Evolutionary conservation across 2,113 vertebrate genomes (phyloP), one percentile per base, ranked within the genome.

Genomic region (Labeo catla): DNA sequence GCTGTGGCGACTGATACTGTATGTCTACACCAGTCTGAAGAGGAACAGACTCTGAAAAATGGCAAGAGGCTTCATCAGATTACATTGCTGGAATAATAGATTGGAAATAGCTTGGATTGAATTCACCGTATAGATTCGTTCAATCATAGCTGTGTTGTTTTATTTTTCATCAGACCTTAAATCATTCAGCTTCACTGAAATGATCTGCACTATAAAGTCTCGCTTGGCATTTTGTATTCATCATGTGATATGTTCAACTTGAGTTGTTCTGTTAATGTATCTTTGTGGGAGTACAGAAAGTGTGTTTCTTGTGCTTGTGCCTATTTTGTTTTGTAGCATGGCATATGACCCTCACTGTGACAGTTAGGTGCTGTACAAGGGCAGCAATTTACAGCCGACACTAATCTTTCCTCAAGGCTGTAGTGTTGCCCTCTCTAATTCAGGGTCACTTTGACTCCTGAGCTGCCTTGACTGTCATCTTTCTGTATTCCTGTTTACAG

Each of bases 401-500:
- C 82, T 81, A 88, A 89, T 90, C 84, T 87, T 77, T 90, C 54
- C 77, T 86, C 88, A 86, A 86, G 87, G 84, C 63, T 84, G 66
- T 43, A 21, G 34, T 61, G 16, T 76, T 68, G 57, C 77, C 84
- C 68, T 72, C 23, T 70, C 50, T 84, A 80, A 84, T 85, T 87
- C 82, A 87, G 79, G 87, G 87, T 87, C 88, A 83, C 39, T 87
- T 81, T 63, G 23, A 86, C n/a, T 57, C 12, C 76, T 49, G 54
- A 9, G 65, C 39, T 65, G 84, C 50, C 84, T 86, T 76, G 81
- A 86, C 80, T 21, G 81, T 81, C 57, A 76, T 78, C 16, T 45
- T 47, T 61, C 49, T 66, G 63, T 16, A 19, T 70, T 86, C 63
- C 52, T 23, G 57, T 88, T 68, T 36, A 84, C 81, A 86, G 52